These are phyloP conservation scores for Polypterus senegalus DNA, from an alignment of 2,113 vertebrate species.

Conservation along the genomic window DNA sequence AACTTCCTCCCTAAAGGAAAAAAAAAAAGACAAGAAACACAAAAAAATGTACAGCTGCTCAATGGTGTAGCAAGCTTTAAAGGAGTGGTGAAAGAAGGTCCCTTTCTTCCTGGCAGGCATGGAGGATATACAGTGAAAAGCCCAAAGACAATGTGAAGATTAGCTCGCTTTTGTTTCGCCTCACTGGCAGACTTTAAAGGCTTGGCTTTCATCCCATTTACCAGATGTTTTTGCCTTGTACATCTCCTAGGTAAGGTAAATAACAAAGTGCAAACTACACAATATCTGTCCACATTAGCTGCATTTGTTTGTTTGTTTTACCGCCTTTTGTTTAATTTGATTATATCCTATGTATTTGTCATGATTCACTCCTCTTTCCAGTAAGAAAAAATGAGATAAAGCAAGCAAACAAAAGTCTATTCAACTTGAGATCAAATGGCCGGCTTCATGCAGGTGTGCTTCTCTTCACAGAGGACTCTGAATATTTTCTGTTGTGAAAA, in stretches of 20 bases:
- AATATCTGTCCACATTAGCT: not conserved
- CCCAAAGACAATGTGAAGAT: slow-evolving; percentile 67
- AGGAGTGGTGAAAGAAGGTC: slow-evolving; percentile 46
- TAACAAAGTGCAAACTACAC: slow-evolving; percentile 19
- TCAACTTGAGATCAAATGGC: slow-evolving; percentile 27
- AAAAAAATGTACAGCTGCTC: slow-evolving; percentile 19
- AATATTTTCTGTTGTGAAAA: not conserved
- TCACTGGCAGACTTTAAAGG: slow-evolving; percentile 63
- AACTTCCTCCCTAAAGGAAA: not conserved
- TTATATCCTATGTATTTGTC: too few species aligned
- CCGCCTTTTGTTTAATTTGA: slow-evolving; percentile 27
- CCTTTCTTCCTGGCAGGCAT: slow-evolving; percentile 33
- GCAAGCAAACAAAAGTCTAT: slow-evolving; percentile 36
- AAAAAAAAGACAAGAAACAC: too few species aligned
- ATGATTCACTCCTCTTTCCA: too few species aligned
- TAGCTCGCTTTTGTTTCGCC: slow-evolving; percentile 73
- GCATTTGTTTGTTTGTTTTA: slow-evolving; percentile 33
- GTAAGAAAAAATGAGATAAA: slow-evolving; percentile 19
- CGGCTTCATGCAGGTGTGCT: slow-evolving; percentile 41
- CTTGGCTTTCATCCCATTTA: slow-evolving; percentile 57
- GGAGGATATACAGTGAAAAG: slow-evolving; percentile 52
- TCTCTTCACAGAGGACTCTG: slow-evolving; percentile 1
- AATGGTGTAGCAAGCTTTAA: slow-evolving; percentile 18
- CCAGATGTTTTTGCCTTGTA: slow-evolving; percentile 53
- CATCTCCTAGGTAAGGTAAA: slow-evolving; percentile 32